Evolutionary conservation across 2,797 vertebrate species (phyloP).

Genomic region (Dermochelys coriacea): DNA sequence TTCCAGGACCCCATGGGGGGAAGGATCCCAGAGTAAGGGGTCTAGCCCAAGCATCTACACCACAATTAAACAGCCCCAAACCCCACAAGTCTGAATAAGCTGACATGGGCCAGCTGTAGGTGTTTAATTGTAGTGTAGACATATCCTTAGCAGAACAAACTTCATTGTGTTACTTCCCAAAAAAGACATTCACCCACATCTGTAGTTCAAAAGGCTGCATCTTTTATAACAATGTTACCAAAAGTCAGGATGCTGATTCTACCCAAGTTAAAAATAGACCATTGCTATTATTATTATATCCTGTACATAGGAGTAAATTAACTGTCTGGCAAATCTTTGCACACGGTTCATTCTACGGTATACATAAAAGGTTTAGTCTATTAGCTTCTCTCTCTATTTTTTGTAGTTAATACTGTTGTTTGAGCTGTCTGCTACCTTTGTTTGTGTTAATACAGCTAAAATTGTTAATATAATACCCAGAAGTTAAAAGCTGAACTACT

Average conservation of each 20-base stretch:
- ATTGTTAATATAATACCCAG: background rate
- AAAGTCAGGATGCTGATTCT: background rate
- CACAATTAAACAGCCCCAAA: background rate
- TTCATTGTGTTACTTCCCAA: background rate
- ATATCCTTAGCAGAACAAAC: background rate
- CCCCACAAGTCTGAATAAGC: background rate
- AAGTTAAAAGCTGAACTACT: conserved; percentile 49
- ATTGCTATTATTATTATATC: conserved; percentile 47
- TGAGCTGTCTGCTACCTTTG: background rate
- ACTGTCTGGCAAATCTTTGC: background rate
- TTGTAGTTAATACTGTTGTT: background rate
- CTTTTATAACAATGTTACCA: conserved; percentile 33
- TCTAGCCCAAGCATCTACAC: background rate
- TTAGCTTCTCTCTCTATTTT: background rate
- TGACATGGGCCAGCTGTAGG: too few species aligned
- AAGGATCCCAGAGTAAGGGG: background rate
- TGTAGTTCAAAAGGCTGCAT: conserved; percentile 17
- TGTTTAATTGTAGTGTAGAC: background rate
- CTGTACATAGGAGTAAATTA: conserved; percentile 32
- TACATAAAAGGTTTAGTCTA: background rate
- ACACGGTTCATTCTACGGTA: background rate
- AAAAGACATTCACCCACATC: background rate
- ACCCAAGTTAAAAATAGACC: conserved; percentile 13
- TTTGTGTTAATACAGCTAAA: conserved; percentile 57
- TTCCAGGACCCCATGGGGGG: too few species aligned